These are phyloP conservation scores for Hedya salicella DNA, from an alignment of 2,888 invertebrate species.

Conservation along the genomic window DNA sequence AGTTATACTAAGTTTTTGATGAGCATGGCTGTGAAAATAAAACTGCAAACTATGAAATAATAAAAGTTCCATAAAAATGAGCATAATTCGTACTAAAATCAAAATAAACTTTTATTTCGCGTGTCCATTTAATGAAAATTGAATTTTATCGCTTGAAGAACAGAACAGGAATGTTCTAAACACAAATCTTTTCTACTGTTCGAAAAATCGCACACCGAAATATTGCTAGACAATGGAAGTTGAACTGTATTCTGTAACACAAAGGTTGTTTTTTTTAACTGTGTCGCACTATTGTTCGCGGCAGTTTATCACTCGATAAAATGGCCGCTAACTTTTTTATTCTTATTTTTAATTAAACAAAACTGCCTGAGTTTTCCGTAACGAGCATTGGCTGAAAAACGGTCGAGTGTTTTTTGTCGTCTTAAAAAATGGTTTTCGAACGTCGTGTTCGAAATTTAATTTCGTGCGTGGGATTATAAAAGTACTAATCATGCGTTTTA, in stretches of 20 bases:
- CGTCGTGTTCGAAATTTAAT: not conserved
- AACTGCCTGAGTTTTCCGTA: constrained; percentile 67
- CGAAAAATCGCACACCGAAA: constrained; percentile 54
- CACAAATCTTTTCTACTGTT: constrained; percentile 65
- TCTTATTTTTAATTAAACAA: constrained; percentile 83
- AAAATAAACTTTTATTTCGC: constrained; percentile 7
- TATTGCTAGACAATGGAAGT: constrained; percentile 5
- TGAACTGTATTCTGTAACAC: not conserved
- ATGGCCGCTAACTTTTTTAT: constrained; percentile 78
- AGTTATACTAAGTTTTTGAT: not conserved
- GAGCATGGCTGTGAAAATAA: not conserved
- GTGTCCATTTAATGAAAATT: constrained; percentile 65
- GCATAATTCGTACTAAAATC: constrained; percentile 11
- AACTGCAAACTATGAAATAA: not conserved
- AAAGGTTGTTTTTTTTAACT: constrained; percentile 14
- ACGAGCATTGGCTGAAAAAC: constrained; percentile 62
- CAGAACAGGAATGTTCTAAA: constrained; percentile 76
- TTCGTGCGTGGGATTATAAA: not conserved
- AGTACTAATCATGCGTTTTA: not conserved
- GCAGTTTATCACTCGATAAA: constrained; percentile 81
- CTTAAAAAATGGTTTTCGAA: constrained; percentile 30
- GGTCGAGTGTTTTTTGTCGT: constrained; percentile 43
- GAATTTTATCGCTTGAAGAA: constrained; percentile 74
- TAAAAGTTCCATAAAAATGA: not conserved
- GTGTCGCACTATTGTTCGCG: constrained; percentile 17